phyloP scores from a whole-genome alignment of 2,888 invertebrate species.

The Andricus quercusramuli region DNA sequence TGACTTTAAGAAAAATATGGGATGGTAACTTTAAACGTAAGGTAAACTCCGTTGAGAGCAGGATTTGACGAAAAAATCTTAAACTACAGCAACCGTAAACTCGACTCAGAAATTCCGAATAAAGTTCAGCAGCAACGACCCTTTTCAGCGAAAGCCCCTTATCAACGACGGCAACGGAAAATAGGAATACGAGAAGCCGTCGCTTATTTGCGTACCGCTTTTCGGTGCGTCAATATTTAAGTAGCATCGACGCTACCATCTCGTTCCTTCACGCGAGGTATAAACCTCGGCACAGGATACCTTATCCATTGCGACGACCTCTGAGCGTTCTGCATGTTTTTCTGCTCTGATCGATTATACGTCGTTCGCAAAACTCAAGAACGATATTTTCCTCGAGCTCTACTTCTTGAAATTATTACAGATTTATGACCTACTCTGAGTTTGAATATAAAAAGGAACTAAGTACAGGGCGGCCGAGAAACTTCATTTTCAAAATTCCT shows the following conservation, averaged over 20 bases:
- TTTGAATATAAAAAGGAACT: neutral
- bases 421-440: neutral
- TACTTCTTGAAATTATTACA: neutral
- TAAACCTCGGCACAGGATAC: constrained; percentile 15
- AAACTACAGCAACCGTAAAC: constrained; percentile 16
- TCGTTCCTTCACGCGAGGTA: constrained; percentile 21
- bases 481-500: too few species aligned
- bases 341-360: constrained; percentile 23
- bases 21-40: neutral
- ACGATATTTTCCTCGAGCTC: constrained; percentile 1
- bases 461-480: too few species aligned
- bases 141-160: constrained; percentile 2
- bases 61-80: neutral
- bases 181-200: constrained; percentile 11
- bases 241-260: constrained; percentile 25
- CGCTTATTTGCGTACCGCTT: constrained; percentile 32
- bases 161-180: constrained; percentile 8
- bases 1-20: neutral
- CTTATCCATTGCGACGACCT: constrained; percentile 21
- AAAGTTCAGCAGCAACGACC: constrained; percentile 24
- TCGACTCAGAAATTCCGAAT: neutral
- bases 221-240: constrained; percentile 40
- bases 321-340: constrained; percentile 19
- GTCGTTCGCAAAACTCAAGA: constrained; percentile 26
- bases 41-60: neutral